Evolutionary conservation across 2,888 invertebrate genomes (phyloP).

Genomic region (Drosophila prostipennis): DNA sequence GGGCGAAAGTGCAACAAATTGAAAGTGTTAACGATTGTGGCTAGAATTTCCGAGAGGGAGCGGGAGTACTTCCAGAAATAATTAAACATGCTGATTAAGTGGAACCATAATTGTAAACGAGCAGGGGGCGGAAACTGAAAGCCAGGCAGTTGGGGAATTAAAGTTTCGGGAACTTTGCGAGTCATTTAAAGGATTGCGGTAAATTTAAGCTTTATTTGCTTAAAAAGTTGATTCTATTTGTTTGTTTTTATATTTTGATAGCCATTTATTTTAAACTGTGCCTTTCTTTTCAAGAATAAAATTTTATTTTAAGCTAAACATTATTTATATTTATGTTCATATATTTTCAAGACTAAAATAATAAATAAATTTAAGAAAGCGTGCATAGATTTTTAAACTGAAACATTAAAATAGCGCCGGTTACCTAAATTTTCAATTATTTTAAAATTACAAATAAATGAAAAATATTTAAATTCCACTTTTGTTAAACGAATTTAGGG

Average conservation of each 20-base stretch:
- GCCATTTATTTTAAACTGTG: too few species aligned
- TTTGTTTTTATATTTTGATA: too few species aligned
- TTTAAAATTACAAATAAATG: not conserved
- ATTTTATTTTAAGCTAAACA: too few species aligned
- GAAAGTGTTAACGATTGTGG: slow-evolving; percentile 39
- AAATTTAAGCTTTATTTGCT: not conserved
- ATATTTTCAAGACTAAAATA: too few species aligned
- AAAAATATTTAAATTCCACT: not conserved
- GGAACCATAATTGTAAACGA: slow-evolving; percentile 16
- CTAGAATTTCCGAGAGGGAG: not conserved
- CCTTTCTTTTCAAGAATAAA: too few species aligned
- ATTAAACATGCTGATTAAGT: slow-evolving; percentile 36
- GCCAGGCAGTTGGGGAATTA: not conserved
- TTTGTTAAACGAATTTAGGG: too few species aligned
- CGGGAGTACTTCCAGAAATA: slow-evolving; percentile 11
- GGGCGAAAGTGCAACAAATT: slow-evolving; percentile 49
- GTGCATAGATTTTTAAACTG: too few species aligned
- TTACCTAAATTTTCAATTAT: too few species aligned
- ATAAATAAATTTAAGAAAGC: too few species aligned
- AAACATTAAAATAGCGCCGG: too few species aligned
- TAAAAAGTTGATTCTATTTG: not conserved
- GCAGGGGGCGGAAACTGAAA: not conserved
- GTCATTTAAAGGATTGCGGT: not conserved
- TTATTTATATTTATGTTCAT: too few species aligned
- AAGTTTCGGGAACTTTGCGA: slow-evolving; percentile 2